Evolutionary conservation across 2,113 vertebrate species (phyloP).

Genomic region (Callospermophilus lateralis): DNA sequence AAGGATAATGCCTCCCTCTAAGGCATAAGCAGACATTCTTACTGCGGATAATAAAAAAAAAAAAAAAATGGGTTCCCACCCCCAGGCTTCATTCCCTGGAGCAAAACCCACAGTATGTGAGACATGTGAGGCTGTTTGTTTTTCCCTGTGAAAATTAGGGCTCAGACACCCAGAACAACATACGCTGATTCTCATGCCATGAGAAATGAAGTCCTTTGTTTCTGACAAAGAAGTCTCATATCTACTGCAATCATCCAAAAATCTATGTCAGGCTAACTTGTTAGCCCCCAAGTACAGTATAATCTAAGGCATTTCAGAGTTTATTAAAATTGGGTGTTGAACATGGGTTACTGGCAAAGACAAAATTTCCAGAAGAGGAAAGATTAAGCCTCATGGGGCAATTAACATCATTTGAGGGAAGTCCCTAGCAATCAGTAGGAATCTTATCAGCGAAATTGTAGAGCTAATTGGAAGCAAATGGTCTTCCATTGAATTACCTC

Average conservation of each 20-base stretch:
- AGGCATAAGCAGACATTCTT: background rate
- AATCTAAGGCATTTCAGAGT: background rate
- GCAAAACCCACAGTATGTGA: background rate
- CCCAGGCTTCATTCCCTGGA: background rate
- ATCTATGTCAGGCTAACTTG: background rate
- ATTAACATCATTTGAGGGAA: background rate
- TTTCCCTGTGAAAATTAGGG: background rate
- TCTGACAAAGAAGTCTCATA: background rate
- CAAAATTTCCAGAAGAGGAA: background rate
- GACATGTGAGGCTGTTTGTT: background rate
- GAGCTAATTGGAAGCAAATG: background rate
- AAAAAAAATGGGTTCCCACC: background rate
- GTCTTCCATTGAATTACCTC: background rate
- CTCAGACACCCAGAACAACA: background rate
- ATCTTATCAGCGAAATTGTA: background rate
- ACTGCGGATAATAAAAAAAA: background rate
- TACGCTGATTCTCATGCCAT: background rate
- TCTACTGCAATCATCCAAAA: background rate
- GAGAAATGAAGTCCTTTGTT: background rate
- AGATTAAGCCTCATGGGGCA: background rate
- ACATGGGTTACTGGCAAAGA: background rate
- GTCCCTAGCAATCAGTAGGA: background rate
- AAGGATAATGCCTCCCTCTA: background rate
- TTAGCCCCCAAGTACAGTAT: background rate
- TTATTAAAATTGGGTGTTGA: background rate